Evolutionary conservation across 2,113 vertebrate genomes (phyloP).

Genomic region (Erythrolamprus reginae): DNA sequence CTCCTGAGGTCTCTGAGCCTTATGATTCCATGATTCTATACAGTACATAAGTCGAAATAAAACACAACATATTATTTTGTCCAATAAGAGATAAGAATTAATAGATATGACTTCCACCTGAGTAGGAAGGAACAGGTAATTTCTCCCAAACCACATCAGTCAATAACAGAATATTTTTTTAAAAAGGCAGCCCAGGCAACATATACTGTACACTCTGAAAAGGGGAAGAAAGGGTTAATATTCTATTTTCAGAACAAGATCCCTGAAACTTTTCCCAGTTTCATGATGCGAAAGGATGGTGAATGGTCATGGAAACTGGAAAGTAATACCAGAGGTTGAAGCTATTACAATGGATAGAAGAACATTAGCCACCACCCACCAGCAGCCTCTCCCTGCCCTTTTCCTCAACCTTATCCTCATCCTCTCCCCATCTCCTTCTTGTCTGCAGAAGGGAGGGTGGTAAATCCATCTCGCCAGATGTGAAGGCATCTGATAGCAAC

Average conservation of each 20-base stretch:
- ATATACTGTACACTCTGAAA: not conserved
- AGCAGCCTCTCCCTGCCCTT: not conserved
- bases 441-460: conserved; percentile 16
- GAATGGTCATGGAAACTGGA: conserved; percentile 35
- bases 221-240: not conserved
- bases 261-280: not conserved
- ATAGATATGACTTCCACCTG: not conserved
- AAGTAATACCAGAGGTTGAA: not conserved
- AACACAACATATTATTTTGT: not conserved
- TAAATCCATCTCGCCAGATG: conserved; percentile 21
- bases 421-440: not conserved
- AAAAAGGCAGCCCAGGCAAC: not conserved
- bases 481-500: conserved; percentile 34
- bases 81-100: not conserved
- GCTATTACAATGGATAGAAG: conserved; percentile 29
- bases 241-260: not conserved
- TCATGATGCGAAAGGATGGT: conserved; percentile 15
- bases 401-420: not conserved
- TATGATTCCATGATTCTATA: not conserved
- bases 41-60: not conserved
- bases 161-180: not conserved
- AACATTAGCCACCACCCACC: conserved; percentile 2
- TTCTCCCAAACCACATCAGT: not conserved
- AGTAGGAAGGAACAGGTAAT: not conserved
- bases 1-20: not conserved